phyloP scores from a whole-genome alignment of 2,113 vertebrate genomes.

The Lycaon pictus region DNA sequence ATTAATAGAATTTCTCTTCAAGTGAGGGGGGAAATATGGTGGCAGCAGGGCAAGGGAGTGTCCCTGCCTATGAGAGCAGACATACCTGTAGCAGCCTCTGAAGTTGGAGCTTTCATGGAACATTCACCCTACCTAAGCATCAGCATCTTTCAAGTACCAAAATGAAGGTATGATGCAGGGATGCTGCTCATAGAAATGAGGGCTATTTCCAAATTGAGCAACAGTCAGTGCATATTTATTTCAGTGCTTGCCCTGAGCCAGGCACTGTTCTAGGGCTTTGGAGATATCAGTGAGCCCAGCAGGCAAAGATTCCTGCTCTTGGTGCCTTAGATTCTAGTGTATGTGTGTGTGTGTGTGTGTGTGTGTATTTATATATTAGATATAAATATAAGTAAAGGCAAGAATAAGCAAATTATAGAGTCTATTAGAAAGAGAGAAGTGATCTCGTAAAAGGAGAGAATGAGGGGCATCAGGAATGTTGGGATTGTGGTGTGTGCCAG shows the following conservation, averaged over 20 bases:
- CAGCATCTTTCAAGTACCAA: neutral
- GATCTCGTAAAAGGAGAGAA: neutral
- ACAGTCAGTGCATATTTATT: neutral
- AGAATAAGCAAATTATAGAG: neutral
- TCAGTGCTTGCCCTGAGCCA: neutral
- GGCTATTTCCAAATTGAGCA: too few relatives aligned
- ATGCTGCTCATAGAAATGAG: neutral
- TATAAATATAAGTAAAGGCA: neutral
- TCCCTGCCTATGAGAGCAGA: neutral
- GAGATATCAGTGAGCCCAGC: neutral
- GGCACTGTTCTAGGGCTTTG: neutral
- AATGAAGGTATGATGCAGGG: neutral
- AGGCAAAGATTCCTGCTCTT: neutral
- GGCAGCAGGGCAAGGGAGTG: neutral
- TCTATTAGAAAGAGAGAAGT: neutral
- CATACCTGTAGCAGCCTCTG: accelerated
- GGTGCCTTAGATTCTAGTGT: neutral
- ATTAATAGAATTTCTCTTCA: slow-evolving; percentile 20
- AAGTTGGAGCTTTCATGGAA: neutral
- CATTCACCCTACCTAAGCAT: neutral
- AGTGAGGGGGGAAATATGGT: neutral
- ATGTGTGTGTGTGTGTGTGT: too few relatives aligned
- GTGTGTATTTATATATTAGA: neutral
- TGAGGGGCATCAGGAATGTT: neutral
- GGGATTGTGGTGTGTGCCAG: neutral